Evolutionary conservation across 2,113 vertebrate species (phyloP).

Genomic region (Lycocorax pyrrhopterus): DNA sequence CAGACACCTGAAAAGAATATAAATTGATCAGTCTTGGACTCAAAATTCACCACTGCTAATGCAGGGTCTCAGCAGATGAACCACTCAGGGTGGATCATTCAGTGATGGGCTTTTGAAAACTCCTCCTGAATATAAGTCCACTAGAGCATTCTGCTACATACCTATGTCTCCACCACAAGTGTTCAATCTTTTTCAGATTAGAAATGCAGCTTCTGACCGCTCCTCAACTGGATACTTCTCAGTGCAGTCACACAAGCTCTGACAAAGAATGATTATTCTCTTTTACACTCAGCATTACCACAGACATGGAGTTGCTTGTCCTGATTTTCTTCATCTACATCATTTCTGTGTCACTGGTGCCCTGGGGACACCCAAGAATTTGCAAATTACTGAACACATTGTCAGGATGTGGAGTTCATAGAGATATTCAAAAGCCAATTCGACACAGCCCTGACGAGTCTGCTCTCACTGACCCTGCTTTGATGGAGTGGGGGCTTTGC

Average conservation of each 20-base stretch:
- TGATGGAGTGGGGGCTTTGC: not conserved
- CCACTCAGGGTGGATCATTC: not conserved
- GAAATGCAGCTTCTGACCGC: not conserved
- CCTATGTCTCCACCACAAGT: not conserved
- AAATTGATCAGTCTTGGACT: not conserved
- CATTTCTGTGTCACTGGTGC: not conserved
- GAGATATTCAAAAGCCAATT: not conserved
- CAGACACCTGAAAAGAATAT: not conserved
- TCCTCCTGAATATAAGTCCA: not conserved
- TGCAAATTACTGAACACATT: not conserved
- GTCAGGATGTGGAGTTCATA: not conserved
- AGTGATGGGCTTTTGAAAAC: not conserved
- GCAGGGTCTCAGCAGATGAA: not conserved
- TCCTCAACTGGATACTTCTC: not conserved
- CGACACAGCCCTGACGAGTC: not conserved
- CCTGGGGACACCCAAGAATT: not conserved
- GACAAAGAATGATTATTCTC: not conserved
- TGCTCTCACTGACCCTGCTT: not conserved
- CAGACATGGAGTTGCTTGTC: not conserved
- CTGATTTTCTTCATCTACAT: not conserved
- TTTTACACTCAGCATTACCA: not conserved
- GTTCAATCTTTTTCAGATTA: not conserved
- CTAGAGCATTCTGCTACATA: not conserved
- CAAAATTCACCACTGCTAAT: not conserved
- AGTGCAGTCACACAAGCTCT: not conserved